Evolutionary conservation across 1,140 invertebrate genomes (phyloP).

Genomic region (Drosophila lowei): DNA sequence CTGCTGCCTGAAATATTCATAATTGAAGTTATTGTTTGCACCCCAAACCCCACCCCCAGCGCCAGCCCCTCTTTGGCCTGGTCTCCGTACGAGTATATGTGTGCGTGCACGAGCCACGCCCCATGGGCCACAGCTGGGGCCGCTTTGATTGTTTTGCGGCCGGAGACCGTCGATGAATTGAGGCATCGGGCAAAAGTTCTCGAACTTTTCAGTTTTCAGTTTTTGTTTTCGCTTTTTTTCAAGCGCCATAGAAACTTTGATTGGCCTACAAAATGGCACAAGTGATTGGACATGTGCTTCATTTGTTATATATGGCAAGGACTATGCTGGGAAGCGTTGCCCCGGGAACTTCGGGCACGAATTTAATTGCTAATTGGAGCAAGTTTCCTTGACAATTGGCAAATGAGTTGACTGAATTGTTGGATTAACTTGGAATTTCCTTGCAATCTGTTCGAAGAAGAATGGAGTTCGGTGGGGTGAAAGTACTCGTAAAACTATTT

Average conservation of each 20-base stretch:
- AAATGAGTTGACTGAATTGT: too few species aligned
- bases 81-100: slow-evolving; percentile 4
- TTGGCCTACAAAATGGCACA: slow-evolving; percentile 49
- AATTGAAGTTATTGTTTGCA: slow-evolving; percentile 78
- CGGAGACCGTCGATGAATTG: slow-evolving; percentile 48
- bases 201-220: slow-evolving; percentile 37
- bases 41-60: slow-evolving; percentile 5
- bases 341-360: too few species aligned
- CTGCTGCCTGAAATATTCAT: slow-evolving; percentile 68
- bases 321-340: too few species aligned
- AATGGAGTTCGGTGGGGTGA: too few species aligned
- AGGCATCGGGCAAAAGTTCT: slow-evolving; percentile 38
- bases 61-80: neutral
- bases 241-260: slow-evolving; percentile 38
- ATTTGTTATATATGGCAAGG: slow-evolving; percentile 18
- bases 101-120: slow-evolving; percentile 38
- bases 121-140: slow-evolving; percentile 19
- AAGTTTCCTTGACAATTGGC: too few species aligned
- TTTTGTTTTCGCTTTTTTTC: slow-evolving; percentile 13
- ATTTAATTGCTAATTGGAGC: slow-evolving; percentile 8
- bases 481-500: too few species aligned
- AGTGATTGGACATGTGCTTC: slow-evolving; percentile 52
- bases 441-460: too few species aligned
- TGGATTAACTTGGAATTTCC: too few species aligned
- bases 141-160: slow-evolving; percentile 72